Percentiles rank a stretch among this genome's conserved stretches.
Evolutionary conservation across 2,113 vertebrate species (phyloP).

Genomic region (Grallaria varia): DNA sequence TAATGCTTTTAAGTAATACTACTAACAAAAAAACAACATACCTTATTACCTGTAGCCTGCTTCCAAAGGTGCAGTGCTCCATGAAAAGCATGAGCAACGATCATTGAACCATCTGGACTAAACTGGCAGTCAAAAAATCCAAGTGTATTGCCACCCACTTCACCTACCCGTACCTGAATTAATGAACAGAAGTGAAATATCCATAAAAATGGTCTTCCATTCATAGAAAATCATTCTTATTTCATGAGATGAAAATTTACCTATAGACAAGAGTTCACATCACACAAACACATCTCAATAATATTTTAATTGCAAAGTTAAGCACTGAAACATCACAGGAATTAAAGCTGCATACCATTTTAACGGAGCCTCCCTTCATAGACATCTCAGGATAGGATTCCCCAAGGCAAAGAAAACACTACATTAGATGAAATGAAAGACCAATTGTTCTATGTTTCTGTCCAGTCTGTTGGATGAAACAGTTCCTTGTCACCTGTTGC

Average conservation of each 20-base stretch:
- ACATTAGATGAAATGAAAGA: background rate
- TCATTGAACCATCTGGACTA: constrained; percentile 88
- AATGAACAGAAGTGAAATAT: constrained; percentile 21
- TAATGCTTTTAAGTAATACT: background rate
- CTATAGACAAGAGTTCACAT: background rate
- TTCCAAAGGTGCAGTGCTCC: constrained; percentile 95
- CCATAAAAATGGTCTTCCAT: background rate
- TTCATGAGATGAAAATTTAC: background rate
- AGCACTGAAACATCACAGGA: background rate
- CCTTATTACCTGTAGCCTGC: constrained; percentile 74
- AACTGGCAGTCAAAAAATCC: constrained; percentile 96
- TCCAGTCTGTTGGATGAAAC: background rate
- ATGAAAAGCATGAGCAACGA: constrained; percentile 92
- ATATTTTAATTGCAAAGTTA: background rate
- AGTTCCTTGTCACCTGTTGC: background rate
- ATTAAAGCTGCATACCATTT: background rate
- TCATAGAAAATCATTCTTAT: background rate
- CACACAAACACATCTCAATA: background rate
- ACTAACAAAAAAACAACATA: constrained; percentile 16
- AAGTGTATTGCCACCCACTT: constrained; percentile 96
- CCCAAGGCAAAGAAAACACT: background rate
- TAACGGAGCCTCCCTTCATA: background rate
- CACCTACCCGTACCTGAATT: constrained; percentile 91
- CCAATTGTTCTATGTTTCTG: background rate
- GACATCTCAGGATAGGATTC: background rate